Evolutionary conservation across 1,140 invertebrate genomes (phyloP).

Genomic region (Zaprionus capensis): DNA sequence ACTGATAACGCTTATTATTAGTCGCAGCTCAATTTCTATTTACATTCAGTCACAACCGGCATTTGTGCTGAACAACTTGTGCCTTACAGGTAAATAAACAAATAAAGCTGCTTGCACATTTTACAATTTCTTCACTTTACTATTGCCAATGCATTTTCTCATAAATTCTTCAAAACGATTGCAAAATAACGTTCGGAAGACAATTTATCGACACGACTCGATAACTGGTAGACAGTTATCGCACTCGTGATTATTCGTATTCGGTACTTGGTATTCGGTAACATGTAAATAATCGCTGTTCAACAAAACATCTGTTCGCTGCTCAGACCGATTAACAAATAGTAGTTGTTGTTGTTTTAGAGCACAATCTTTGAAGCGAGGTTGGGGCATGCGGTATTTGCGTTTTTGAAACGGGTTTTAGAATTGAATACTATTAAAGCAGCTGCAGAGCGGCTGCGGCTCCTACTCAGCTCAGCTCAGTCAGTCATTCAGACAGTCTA

Average conservation of each 20-base stretch:
- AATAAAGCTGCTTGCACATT: background rate
- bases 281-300: slow-evolving; percentile 1
- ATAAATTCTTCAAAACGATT: background rate
- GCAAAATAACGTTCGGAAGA: slow-evolving; percentile 2
- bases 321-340: slow-evolving; percentile 4
- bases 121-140: background rate
- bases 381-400: slow-evolving; percentile 36
- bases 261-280: slow-evolving; percentile 22
- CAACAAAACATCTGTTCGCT: slow-evolving; percentile 34
- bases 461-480: background rate
- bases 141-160: background rate
- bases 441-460: slow-evolving; percentile 23
- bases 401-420: slow-evolving; percentile 53
- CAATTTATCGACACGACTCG: slow-evolving; percentile 1
- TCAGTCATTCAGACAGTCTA: slow-evolving; percentile 10
- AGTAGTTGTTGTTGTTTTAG: slow-evolving; percentile 13
- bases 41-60: slow-evolving; percentile 53
- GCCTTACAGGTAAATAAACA: slow-evolving; percentile 27
- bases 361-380: slow-evolving; percentile 34
- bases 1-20: slow-evolving; percentile 51
- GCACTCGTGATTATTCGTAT: slow-evolving; percentile 12
- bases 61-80: slow-evolving; percentile 60
- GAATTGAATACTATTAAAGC: slow-evolving; percentile 47
- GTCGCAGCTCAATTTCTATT: background rate
- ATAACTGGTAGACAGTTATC: slow-evolving; percentile 5